phyloP scores from a whole-genome alignment of 2,888 invertebrate genomes.

The Drosophila incognita region DNA sequence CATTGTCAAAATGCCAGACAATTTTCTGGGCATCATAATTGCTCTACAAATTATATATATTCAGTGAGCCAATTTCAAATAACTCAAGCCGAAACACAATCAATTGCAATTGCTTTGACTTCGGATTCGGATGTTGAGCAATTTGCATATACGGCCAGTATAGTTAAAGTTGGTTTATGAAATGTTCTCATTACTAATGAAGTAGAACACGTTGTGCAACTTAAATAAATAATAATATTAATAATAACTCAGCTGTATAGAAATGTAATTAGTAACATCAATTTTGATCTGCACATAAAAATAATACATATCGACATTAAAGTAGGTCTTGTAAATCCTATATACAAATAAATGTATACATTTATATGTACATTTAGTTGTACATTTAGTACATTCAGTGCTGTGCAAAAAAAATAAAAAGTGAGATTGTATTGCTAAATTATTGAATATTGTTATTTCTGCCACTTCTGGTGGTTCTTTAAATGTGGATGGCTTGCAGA shows the following conservation, averaged over 20 bases:
- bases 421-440: constrained; percentile 14
- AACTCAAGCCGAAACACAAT: constrained; percentile 2
- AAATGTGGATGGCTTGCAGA: constrained; percentile 2
- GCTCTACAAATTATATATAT: constrained; percentile 16
- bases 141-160: constrained; percentile 7
- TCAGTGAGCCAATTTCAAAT: constrained; percentile 12
- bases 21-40: constrained; percentile 30
- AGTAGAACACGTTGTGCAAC: not conserved
- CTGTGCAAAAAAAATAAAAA: constrained; percentile 11
- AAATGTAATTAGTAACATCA: not conserved
- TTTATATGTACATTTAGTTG: not conserved
- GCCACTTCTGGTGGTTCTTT: constrained; percentile 1
- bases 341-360: not conserved
- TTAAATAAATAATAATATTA: not conserved
- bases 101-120: constrained; percentile 7
- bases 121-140: not conserved
- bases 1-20: constrained; percentile 33
- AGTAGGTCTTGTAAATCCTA: constrained; percentile 20
- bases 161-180: not conserved
- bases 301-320: not conserved
- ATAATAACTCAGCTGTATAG: not conserved
- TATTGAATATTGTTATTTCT: constrained; percentile 20
- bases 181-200: not conserved
- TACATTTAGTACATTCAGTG: constrained; percentile 9
- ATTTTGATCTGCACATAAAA: not conserved